A percentile compares a stretch with the other conserved stretches of the same genome.
Evolutionary conservation across 2,888 invertebrate species (phyloP).

Genomic region (Pogonocherus hispidulus): DNA sequence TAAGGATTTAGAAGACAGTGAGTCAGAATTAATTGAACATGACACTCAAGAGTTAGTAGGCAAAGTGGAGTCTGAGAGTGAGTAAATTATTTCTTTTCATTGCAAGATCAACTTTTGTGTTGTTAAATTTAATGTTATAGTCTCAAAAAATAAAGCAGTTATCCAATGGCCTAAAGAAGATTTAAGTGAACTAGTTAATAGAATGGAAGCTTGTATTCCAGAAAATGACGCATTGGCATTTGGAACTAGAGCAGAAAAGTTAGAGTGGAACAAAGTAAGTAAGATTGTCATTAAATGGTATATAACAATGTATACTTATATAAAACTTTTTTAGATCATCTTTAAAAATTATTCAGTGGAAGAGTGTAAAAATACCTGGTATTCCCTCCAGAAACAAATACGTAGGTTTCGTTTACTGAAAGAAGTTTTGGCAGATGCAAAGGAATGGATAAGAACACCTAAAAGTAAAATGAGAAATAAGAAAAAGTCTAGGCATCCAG

Average conservation of each 20-base stretch:
- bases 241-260: slow-evolving; percentile 65
- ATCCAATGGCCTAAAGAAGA: slow-evolving; percentile 66
- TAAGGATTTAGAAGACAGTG: slow-evolving; percentile 39
- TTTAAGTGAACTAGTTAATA: slow-evolving; percentile 65
- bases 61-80: slow-evolving; percentile 29
- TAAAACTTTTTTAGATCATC: slow-evolving; percentile 60
- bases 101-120: not conserved
- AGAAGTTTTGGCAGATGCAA: slow-evolving; percentile 66
- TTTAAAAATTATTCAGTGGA: slow-evolving; percentile 69
- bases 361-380: slow-evolving; percentile 71
- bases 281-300: slow-evolving; percentile 17
- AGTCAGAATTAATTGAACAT: slow-evolving; percentile 48
- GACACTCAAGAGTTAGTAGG: slow-evolving; percentile 47
- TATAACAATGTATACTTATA: not conserved
- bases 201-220: slow-evolving; percentile 68
- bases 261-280: slow-evolving; percentile 69
- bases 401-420: slow-evolving; percentile 58
- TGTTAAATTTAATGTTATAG: slow-evolving; percentile 6
- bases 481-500: slow-evolving; percentile 65
- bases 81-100: slow-evolving; percentile 4
- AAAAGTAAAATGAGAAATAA: slow-evolving; percentile 32
- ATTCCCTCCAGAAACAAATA: slow-evolving; percentile 38
- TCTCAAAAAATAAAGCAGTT: slow-evolving; percentile 33
- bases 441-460: slow-evolving; percentile 44
- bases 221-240: slow-evolving; percentile 68